These are phyloP conservation scores for Centropyge bicolor DNA, from an alignment of 2,797 vertebrate species.

Conservation along the genomic window DNA sequence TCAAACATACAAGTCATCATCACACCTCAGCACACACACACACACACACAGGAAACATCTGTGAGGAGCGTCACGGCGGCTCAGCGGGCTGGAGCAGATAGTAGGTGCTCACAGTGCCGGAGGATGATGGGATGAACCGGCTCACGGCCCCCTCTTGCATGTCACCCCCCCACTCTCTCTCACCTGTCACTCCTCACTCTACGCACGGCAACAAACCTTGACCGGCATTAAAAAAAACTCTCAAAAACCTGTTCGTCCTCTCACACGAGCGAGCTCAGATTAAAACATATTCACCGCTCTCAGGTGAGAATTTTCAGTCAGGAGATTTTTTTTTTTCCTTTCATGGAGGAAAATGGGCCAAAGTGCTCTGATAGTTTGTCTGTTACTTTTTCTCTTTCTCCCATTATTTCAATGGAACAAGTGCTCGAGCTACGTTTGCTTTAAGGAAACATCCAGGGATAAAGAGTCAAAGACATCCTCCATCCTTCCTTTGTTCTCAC, in stretches of 20 bases:
- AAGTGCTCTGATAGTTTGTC: background rate
- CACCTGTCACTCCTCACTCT: slow-evolving; percentile 18
- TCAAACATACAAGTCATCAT: slow-evolving; percentile 51
- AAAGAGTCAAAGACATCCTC: slow-evolving; percentile 9
- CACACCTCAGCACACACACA: slow-evolving; percentile 39
- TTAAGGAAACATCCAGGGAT: slow-evolving; percentile 4
- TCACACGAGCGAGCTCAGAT: slow-evolving; percentile 20
- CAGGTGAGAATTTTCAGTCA: background rate
- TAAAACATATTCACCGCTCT: background rate
- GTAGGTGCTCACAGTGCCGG: slow-evolving; percentile 52
- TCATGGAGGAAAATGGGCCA: background rate
- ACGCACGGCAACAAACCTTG: slow-evolving; percentile 10
- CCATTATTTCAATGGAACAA: background rate
- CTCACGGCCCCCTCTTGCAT: slow-evolving; percentile 46
- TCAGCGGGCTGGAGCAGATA: slow-evolving; percentile 54
- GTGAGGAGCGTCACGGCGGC: slow-evolving; percentile 36
- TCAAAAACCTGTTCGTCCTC: slow-evolving; percentile 5
- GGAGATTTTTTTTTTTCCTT: background rate
- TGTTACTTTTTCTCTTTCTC: background rate
- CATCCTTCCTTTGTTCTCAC: slow-evolving; percentile 19
- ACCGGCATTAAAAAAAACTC: slow-evolving; percentile 6
- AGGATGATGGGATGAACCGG: slow-evolving; percentile 58
- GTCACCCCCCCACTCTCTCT: slow-evolving; percentile 35
- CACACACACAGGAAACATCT: slow-evolving; percentile 12
- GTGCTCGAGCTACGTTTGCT: background rate